Base-by-base conservation (phyloP, 2,888 invertebrate species). In the Acronicta leporina region DNA sequence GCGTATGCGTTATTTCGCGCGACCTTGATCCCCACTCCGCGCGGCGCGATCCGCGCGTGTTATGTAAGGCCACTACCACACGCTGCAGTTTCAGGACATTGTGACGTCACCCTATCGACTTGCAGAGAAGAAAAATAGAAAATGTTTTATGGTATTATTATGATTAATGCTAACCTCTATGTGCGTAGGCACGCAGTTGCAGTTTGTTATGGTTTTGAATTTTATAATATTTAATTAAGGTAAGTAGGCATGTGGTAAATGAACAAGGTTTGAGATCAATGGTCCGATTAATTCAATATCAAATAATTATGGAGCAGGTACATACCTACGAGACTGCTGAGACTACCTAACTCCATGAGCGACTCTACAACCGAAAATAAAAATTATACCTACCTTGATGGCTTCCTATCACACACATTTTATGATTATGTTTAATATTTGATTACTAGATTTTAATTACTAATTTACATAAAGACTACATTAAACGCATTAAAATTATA, bases 21-120 rank as follows among this genome's bases (percentile, higher is more conserved):
- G 91, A 81, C 94, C 94, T 94, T 94, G 94, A 92, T 93, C 93
- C 89, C 90, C 92, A 91, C 93, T 91, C 92, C 88, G 84, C 80
- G 82, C 83, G 80, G 85, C 81, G 82, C 79, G 81, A 83, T 81
- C 81, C 79, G 91, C 91, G 91, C 91, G 92, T 92, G 92, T 89
- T 89, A 79, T 78, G 73, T 89, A 87, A 90, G 83, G 88, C 84
- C 73, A 80, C 68, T 74, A 82, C 70, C 83, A 91, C 89, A 90
- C 79, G 56, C 54, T 80, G 80, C 77, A 73, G 68, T 77, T 75
- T 68, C 64, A 83, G 75, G 73, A 77, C 56, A 56, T 53, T 49
- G 50, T 72, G 66, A 68, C 63, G 64, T 77, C 62, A 75, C 35
- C 51, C 46, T 70, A 77, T 61, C 63, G 62, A 63, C 61, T 52